Base-by-base conservation (phyloP, 2,888 invertebrate genomes). In the Trilocha varians region DNA sequence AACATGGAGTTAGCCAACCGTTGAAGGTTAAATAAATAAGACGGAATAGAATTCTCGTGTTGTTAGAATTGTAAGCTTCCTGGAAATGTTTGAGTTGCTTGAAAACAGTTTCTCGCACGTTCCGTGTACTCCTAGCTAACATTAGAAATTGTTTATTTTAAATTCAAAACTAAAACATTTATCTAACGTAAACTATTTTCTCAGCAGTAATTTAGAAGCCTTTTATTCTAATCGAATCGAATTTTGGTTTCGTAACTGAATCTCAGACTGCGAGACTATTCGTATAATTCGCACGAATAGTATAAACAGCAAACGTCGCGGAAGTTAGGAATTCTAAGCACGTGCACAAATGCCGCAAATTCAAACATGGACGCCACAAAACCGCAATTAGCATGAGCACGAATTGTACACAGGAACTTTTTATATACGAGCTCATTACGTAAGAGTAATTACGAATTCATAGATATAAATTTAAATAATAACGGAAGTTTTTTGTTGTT, bases 11-110 rank as follows among this genome's bases (percentile, higher is more conserved):
- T 73, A 62, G 70, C 70, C 65, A 70, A 44, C 65, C 62, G 62
- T 68, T 76, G 75, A 80, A 82, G 82, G 80, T 83, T 78, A 79
- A 70, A 71, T 67, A 50, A 55, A n/a, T n/a, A n/a, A 62, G 61
- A 65, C 55, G 52, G 61, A 69, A 64, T 65, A 55, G 50, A 55
- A 62, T 61, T 59, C 56, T 42, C 47, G 52, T 56, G 50, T 50
- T 58, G 62, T 62, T 52, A 54, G 50, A 57, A 62, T 60, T 59
- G 43, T 50, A 56, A 53, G 59, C 61, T 79, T 79, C 78, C 70
- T 66, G 71, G 72, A 76, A 77, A 63, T 56, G 44, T 41, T 44
- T 50, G 52, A 25, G 4, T 25, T 25, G 6, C 25, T 62, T 66
- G 70, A 59, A 62, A n/a, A n/a, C n/a, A 62, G 59, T 56, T 62